These are phyloP conservation scores for Burhinus oedicnemus DNA, from an alignment of 2,113 vertebrate species.

Conservation along the genomic window DNA sequence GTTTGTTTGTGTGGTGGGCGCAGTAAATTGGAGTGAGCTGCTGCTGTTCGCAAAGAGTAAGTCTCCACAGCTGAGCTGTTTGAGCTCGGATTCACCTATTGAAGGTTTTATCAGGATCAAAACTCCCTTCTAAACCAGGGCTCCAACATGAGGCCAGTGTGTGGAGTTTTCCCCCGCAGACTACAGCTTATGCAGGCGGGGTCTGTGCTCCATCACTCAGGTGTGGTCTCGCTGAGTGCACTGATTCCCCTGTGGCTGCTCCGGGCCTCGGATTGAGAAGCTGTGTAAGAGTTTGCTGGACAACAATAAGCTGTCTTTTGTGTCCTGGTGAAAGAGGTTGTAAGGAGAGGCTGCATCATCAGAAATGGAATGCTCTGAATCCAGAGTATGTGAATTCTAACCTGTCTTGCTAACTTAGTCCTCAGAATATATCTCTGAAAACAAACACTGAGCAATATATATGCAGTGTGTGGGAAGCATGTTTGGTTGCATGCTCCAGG, in stretches of 20 bases:
- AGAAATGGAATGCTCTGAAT: neutral
- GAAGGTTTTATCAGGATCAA: neutral
- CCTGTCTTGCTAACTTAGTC: neutral
- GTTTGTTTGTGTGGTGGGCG: neutral
- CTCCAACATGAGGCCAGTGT: neutral
- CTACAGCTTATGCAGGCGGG: too few relatives aligned
- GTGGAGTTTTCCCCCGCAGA: too few relatives aligned
- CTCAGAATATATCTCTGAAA: neutral
- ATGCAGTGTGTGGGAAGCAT: fast-evolving
- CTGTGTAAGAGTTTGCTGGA: neutral
- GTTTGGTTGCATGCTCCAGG: neutral
- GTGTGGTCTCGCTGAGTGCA: too few relatives aligned
- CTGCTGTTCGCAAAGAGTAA: neutral
- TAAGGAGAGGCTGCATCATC: neutral
- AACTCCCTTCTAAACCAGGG: neutral
- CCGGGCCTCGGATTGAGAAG: neutral
- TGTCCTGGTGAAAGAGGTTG: neutral
- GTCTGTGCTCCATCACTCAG: too few relatives aligned
- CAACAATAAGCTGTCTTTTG: neutral
- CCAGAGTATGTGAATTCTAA: neutral
- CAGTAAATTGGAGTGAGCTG: neutral
- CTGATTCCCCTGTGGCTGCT: neutral
- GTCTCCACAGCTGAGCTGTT: neutral
- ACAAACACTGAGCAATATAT: neutral
- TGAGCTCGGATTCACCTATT: neutral